Conservation (phyloP, 2,113 vertebrate species). For the Tachycineta bicolor region DNA sequence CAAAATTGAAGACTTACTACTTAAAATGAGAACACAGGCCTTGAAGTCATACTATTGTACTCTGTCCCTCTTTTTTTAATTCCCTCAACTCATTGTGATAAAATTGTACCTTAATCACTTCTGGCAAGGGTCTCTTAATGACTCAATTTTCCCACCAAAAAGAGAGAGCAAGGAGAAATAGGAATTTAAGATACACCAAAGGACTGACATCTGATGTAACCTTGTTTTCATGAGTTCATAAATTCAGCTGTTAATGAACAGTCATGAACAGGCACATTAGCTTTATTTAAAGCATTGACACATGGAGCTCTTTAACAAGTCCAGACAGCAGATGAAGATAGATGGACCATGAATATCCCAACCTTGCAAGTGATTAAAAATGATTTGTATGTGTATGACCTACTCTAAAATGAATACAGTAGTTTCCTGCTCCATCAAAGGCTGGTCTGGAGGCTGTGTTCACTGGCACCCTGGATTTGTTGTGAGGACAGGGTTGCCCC, state of each 20-base stretch:
- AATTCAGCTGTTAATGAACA: not conserved
- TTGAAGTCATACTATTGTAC: not conserved
- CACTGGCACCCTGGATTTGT: fast-evolving
- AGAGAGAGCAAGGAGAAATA: not conserved
- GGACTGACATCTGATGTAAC: not conserved
- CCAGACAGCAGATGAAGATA: not conserved
- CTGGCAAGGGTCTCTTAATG: not conserved
- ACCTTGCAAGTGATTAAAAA: not conserved
- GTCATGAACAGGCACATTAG: not conserved
- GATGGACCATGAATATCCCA: not conserved
- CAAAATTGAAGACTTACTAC: not conserved
- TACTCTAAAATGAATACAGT: not conserved
- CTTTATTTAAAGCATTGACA: not conserved
- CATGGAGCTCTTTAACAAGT: not conserved
- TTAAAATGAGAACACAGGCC: not conserved
- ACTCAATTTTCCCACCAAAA: not conserved
- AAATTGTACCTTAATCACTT: not conserved
- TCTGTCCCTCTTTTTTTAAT: not conserved
- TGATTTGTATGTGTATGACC: not conserved
- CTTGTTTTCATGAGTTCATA: not conserved
- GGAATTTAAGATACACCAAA: not conserved
- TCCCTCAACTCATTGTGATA: not conserved
- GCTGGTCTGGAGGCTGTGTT: not conserved
- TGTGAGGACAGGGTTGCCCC: not conserved
- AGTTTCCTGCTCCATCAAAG: not conserved